Percentiles rank a stretch among this genome's conserved stretches.
phyloP scores from a whole-genome alignment of 2,113 vertebrate genomes.

The Oncorhynchus mykiss region DNA sequence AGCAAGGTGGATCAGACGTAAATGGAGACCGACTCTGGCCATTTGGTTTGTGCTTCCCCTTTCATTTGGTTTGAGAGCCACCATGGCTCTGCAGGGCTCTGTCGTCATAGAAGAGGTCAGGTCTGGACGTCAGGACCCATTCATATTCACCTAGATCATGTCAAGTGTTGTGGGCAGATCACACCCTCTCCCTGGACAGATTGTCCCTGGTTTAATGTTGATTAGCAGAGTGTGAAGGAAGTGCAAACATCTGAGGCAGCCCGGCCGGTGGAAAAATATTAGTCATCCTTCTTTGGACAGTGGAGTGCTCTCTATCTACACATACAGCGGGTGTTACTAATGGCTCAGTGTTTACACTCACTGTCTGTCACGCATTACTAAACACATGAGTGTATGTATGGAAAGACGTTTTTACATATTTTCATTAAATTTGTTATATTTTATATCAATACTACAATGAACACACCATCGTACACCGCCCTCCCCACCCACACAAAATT shows the following conservation, averaged over 20 bases:
- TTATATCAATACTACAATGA: no score
- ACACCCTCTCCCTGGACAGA: constrained; percentile 20
- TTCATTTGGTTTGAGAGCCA: constrained; percentile 41
- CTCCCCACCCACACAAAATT: no score
- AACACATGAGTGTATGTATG: not conserved
- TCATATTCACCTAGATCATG: constrained; percentile 43
- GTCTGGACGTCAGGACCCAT: constrained; percentile 22
- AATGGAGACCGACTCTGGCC: constrained; percentile 56
- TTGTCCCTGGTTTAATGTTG: constrained; percentile 40
- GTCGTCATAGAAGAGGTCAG: not conserved
- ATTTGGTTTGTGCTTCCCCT: constrained; percentile 52
- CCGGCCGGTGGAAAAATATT: constrained; percentile 55
- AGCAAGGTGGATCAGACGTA: constrained; percentile 40
- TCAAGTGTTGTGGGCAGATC: constrained; percentile 35
- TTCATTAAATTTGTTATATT: no score
- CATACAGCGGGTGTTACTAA: constrained; percentile 16
- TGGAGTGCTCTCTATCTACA: constrained; percentile 19
- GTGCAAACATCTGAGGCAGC: constrained; percentile 53
- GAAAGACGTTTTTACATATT: no score
- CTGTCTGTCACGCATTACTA: constrained; percentile 18
- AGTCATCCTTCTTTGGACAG: constrained; percentile 46
- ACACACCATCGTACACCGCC: no score
- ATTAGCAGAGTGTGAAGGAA: constrained; percentile 44
- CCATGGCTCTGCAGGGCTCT: not conserved
- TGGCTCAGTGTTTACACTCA: constrained; percentile 26